A percentile compares a stretch with the other conserved stretches of the same genome.
Evolutionary conservation across 1,140 invertebrate genomes (phyloP).

Genomic region (Sesamia nonagrioides): DNA sequence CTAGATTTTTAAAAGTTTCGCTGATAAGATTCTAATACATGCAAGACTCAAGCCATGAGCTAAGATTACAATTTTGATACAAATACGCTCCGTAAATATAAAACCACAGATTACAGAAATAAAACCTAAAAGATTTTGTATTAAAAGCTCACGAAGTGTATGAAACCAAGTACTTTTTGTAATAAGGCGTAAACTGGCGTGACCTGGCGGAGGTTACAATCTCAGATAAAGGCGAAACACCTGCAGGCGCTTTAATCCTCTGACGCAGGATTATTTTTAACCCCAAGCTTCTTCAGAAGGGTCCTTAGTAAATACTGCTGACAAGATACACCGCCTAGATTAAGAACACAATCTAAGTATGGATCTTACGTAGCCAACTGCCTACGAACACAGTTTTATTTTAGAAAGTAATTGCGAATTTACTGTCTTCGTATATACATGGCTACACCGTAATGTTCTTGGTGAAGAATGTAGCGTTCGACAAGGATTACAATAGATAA

Average conservation of each 20-base stretch:
- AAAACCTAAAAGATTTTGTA: slow-evolving; percentile 71
- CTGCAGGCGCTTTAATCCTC: slow-evolving; percentile 70
- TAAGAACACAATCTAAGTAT: slow-evolving; percentile 50
- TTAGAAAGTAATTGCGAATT: slow-evolving; percentile 51
- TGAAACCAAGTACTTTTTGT: slow-evolving; percentile 45
- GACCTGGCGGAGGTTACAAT: slow-evolving; percentile 4
- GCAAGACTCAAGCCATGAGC: slow-evolving; percentile 56
- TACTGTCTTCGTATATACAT: slow-evolving; percentile 21
- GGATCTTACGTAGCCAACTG: slow-evolving; percentile 41
- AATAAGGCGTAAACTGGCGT: slow-evolving; percentile 57
- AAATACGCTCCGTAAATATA: slow-evolving; percentile 76
- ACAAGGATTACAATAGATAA: slow-evolving; percentile 20
- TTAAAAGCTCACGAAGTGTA: slow-evolving; percentile 46
- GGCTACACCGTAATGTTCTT: not conserved
- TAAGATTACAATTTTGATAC: slow-evolving; percentile 75
- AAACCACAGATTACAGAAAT: no score
- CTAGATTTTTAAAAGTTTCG: not conserved
- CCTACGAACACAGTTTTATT: slow-evolving; percentile 40
- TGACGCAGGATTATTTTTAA: slow-evolving; percentile 77
- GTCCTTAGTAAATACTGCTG: slow-evolving; percentile 64
- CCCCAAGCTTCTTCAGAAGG: slow-evolving; percentile 61
- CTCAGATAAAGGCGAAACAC: slow-evolving; percentile 68
- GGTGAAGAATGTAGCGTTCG: not conserved
- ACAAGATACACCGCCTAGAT: slow-evolving; percentile 62
- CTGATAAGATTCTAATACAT: slow-evolving; percentile 55